Evolutionary conservation across 2,113 vertebrate genomes (phyloP).

Genomic region (Muntiacus muntjak): DNA sequence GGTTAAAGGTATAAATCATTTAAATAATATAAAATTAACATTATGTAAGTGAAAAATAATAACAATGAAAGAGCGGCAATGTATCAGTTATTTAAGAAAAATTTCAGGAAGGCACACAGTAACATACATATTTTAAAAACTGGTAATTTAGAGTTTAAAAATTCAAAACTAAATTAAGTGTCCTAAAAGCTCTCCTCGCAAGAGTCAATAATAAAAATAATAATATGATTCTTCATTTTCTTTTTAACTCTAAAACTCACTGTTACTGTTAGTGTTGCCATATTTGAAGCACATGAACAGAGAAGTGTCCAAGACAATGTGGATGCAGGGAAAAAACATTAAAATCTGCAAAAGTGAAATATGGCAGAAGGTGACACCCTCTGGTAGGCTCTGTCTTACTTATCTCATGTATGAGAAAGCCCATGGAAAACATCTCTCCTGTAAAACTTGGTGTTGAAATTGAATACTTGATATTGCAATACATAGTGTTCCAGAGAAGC

Average conservation of each 20-base stretch:
- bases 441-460: neutral
- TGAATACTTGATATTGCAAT: neutral
- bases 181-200: neutral
- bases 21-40: neutral
- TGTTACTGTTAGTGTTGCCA: neutral
- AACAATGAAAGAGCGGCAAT: neutral
- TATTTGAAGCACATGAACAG: neutral
- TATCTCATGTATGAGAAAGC: neutral
- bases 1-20: neutral
- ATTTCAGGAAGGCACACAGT: neutral
- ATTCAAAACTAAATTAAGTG: neutral
- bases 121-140: neutral
- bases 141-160: neutral
- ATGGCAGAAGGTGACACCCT: neutral
- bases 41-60: neutral
- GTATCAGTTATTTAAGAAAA: neutral
- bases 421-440: neutral
- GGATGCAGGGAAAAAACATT: neutral
- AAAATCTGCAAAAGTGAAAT: neutral
- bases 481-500: neutral
- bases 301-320: neutral
- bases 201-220: neutral
- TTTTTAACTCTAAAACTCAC: neutral
- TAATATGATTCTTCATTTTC: neutral
- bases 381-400: neutral